phyloP scores from a whole-genome alignment of 2,113 vertebrate genomes.

The Chionis minor region DNA sequence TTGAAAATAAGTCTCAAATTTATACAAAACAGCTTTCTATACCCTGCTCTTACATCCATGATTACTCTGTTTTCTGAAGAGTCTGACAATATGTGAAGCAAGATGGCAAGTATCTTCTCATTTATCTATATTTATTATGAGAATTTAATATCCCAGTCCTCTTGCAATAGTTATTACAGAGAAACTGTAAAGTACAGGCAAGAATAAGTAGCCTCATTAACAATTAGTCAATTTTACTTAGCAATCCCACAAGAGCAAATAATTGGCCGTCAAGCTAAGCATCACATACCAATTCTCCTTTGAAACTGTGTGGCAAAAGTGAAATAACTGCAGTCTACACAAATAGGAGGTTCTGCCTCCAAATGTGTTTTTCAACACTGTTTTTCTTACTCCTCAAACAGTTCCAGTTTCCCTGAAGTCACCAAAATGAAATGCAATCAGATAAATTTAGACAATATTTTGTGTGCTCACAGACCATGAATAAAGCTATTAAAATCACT shows the following conservation, averaged over 20 bases:
- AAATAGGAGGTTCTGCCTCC: not conserved
- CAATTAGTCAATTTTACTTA: not conserved
- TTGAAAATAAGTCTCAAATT: not conserved
- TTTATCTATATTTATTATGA: not conserved
- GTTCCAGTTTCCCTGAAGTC: not conserved
- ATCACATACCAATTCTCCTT: not conserved
- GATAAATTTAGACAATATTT: not conserved
- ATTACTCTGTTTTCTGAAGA: not conserved
- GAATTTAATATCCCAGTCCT: not conserved
- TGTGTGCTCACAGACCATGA: not conserved
- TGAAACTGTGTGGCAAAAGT: not conserved
- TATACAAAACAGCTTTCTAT: not conserved
- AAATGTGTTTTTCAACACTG: not conserved
- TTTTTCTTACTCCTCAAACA: not conserved
- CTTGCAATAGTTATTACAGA: not conserved
- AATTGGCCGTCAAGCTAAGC: not conserved
- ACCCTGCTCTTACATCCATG: not conserved
- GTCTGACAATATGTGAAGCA: not conserved
- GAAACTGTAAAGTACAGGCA: not conserved
- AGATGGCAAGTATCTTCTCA: not conserved
- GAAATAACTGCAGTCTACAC: not conserved
- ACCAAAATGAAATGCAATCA: not conserved
- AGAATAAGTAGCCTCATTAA: not conserved
- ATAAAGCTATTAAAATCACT: not conserved
- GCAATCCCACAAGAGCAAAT: not conserved